phyloP scores from a whole-genome alignment of 2,797 vertebrate genomes.

The Coccyzus lansbergi region DNA sequence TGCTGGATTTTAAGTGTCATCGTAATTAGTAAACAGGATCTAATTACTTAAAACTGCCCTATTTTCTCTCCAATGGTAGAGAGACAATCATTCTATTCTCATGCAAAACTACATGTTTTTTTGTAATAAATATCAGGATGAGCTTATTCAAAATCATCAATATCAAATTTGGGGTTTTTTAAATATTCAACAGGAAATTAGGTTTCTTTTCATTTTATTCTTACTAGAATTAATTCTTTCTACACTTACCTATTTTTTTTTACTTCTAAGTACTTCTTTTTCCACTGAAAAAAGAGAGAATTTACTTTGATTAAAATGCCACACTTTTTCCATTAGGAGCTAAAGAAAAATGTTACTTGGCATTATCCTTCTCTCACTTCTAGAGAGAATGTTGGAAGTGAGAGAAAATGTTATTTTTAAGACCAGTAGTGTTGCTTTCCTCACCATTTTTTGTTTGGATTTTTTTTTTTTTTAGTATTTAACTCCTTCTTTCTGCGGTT shows the following conservation, averaged over 20 bases:
- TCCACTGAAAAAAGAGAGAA: background rate
- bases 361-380: conserved; percentile 35
- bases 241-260: background rate
- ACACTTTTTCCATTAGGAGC: background rate
- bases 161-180: background rate
- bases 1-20: background rate
- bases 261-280: background rate
- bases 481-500: background rate
- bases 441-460: too few relatives aligned
- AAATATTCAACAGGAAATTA: background rate
- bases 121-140: background rate
- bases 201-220: background rate
- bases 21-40: background rate
- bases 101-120: background rate
- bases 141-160: background rate
- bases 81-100: background rate
- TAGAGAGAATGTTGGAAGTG: conserved; percentile 7
- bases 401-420: conserved; percentile 55
- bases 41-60: background rate
- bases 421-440: conserved; percentile 10
- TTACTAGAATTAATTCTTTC: background rate
- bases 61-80: background rate
- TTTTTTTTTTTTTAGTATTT: background rate
- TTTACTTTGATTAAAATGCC: background rate
- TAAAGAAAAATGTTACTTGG: background rate